Percentiles rank a stretch among this genome's conserved stretches.
Evolutionary conservation across 2,113 vertebrate genomes (phyloP).

Genomic region (Delphinapterus leucas): DNA sequence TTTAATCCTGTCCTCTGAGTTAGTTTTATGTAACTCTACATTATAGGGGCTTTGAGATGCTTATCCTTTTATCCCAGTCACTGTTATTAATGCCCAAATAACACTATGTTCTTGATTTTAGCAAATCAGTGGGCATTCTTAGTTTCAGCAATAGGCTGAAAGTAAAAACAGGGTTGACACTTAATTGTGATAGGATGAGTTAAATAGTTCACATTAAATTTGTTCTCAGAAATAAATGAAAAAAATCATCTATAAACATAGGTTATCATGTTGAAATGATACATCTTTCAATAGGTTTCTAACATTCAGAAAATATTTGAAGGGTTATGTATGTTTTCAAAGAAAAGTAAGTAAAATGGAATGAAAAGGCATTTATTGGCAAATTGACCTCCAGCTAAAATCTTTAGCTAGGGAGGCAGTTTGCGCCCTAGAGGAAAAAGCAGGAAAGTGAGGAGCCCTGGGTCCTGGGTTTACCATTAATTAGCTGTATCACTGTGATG

Average conservation of each 20-base stretch:
- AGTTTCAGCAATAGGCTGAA: neutral
- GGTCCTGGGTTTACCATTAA: neutral
- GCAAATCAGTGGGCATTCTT: neutral
- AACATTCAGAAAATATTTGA: neutral
- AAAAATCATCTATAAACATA: neutral
- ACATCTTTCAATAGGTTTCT: neutral
- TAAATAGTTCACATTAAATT: neutral
- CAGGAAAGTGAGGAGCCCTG: neutral
- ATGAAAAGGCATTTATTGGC: neutral
- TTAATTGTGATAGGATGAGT: neutral
- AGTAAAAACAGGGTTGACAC: neutral
- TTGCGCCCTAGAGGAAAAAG: neutral
- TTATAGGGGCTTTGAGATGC: neutral
- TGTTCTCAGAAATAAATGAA: neutral
- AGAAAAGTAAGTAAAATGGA: neutral
- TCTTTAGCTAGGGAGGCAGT: neutral
- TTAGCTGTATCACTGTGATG: neutral
- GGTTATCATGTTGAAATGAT: neutral
- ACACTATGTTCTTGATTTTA: neutral
- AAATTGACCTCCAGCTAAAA: neutral
- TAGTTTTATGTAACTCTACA: neutral
- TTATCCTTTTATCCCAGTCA: neutral
- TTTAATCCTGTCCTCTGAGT: neutral
- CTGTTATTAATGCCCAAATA: neutral
- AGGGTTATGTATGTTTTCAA: neutral